These are phyloP conservation scores for Pocota personata DNA, from an alignment of 2,888 invertebrate species.

Conservation along the genomic window DNA sequence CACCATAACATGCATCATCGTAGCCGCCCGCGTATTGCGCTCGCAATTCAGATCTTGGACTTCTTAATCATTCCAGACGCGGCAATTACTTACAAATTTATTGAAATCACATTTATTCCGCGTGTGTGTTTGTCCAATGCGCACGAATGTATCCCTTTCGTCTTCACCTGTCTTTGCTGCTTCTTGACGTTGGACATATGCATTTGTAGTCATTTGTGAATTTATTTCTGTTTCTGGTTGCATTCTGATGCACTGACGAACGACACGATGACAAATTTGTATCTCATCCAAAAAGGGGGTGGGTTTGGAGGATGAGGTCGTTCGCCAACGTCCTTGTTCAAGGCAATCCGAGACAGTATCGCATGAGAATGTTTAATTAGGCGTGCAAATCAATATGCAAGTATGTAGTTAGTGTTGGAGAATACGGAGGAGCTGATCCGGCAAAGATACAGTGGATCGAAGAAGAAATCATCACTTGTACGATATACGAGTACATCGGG, in stretches of 20 bases:
- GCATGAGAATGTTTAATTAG: constrained; percentile 28
- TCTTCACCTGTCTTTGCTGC: not conserved
- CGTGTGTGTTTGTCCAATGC: not conserved
- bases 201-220: constrained; percentile 30
- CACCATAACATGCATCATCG: constrained; percentile 32
- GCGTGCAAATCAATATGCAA: not conserved
- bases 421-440: not conserved
- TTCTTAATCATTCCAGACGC: constrained; percentile 61
- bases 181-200: constrained; percentile 29
- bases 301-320: constrained; percentile 17
- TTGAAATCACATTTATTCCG: constrained; percentile 42
- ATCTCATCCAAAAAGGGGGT: constrained; percentile 5
- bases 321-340: constrained; percentile 51
- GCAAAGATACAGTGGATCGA: not conserved
- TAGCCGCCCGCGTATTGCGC: constrained; percentile 23
- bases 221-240: constrained; percentile 14
- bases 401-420: not conserved
- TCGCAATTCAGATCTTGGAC: constrained; percentile 58
- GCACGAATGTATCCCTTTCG: not conserved
- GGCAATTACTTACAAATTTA: constrained; percentile 56
- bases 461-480: not conserved
- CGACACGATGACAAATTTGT: constrained; percentile 29
- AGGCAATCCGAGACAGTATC: constrained; percentile 13
- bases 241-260: constrained; percentile 35
- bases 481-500: not conserved